phyloP scores from a whole-genome alignment of 2,888 invertebrate species.

The Cheilosia scutellata region DNA sequence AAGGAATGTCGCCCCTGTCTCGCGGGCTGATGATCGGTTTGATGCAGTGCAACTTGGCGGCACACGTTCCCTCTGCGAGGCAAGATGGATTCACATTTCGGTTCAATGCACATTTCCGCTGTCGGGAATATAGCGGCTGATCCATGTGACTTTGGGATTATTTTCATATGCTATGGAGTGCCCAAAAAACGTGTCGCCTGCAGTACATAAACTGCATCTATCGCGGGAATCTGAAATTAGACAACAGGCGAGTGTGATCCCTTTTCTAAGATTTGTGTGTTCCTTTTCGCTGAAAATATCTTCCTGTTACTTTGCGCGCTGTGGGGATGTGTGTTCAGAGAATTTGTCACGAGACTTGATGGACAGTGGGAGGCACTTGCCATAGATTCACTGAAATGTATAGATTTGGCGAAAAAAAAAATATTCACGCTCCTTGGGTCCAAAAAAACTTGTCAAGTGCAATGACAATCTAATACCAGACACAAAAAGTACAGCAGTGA shows the following conservation, averaged over 20 bases:
- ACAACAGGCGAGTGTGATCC: constrained; percentile 33
- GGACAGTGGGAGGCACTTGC: constrained; percentile 11
- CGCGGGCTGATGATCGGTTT: constrained; percentile 33
- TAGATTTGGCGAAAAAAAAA: no score
- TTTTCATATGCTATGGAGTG: constrained; percentile 54
- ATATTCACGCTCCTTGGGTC: no score
- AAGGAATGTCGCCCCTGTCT: constrained; percentile 42
- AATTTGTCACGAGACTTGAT: not conserved
- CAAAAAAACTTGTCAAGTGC: no score
- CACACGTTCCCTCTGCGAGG: constrained; percentile 1
- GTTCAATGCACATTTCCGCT: constrained; percentile 68
- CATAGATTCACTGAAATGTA: not conserved
- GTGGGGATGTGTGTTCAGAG: not conserved
- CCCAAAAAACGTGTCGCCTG: constrained; percentile 53
- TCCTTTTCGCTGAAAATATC: not conserved
- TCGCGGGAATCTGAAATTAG: constrained; percentile 45
- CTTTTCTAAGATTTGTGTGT: constrained; percentile 29
- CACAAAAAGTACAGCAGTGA: no score
- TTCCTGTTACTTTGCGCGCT: not conserved
- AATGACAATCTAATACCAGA: no score
- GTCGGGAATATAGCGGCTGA: constrained; percentile 17
- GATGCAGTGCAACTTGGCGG: constrained; percentile 39
- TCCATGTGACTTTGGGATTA: constrained; percentile 29
- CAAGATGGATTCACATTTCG: constrained; percentile 30
- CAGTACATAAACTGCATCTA: constrained; percentile 32